phyloP scores from a whole-genome alignment of 2,113 vertebrate species.

The Epinephelus fuscoguttatus region DNA sequence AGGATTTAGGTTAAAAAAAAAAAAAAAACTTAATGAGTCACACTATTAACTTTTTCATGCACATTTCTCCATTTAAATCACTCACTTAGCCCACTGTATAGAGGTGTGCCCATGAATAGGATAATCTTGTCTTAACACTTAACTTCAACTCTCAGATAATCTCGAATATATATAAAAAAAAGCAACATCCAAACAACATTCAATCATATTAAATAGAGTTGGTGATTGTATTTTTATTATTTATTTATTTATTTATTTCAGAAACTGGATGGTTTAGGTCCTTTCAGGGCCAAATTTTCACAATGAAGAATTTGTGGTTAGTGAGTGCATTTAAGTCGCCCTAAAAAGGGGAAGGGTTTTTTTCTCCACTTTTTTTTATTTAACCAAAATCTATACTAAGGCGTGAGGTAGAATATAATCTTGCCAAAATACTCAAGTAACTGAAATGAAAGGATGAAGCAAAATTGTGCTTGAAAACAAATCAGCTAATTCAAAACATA shows the following conservation, averaged over 20 bases:
- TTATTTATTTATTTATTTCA: conserved; percentile 10
- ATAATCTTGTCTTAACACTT: conserved; percentile 40
- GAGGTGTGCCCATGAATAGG: conserved; percentile 25
- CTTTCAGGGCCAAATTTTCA: conserved; percentile 9
- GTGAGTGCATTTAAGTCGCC: conserved; percentile 33
- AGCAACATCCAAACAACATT: conserved; percentile 37
- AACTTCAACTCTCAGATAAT: conserved; percentile 48
- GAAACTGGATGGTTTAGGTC: conserved; percentile 14
- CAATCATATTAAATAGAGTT: conserved; percentile 50
- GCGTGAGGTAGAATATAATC: conserved; percentile 67
- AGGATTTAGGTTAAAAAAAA: background rate
- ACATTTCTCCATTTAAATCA: conserved; percentile 28
- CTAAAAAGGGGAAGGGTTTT: background rate
- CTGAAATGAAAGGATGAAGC: conserved; percentile 24
- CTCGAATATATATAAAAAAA: conserved; percentile 51
- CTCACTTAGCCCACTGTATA: conserved; percentile 26
- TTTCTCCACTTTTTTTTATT: background rate
- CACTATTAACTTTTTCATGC: conserved; percentile 30
- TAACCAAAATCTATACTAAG: conserved; percentile 38
- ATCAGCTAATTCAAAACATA: conserved; percentile 7
- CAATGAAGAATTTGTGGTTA: conserved; percentile 20
- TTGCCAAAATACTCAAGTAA: conserved; percentile 31
- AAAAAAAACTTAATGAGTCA: conserved; percentile 9
- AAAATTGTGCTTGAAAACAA: conserved; percentile 44
- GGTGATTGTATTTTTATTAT: conserved; percentile 61